Evolutionary conservation across 1,140 invertebrate genomes (phyloP), one percentile per base, ranked within the genome.

Genomic region (Eulimnadia texana): DNA sequence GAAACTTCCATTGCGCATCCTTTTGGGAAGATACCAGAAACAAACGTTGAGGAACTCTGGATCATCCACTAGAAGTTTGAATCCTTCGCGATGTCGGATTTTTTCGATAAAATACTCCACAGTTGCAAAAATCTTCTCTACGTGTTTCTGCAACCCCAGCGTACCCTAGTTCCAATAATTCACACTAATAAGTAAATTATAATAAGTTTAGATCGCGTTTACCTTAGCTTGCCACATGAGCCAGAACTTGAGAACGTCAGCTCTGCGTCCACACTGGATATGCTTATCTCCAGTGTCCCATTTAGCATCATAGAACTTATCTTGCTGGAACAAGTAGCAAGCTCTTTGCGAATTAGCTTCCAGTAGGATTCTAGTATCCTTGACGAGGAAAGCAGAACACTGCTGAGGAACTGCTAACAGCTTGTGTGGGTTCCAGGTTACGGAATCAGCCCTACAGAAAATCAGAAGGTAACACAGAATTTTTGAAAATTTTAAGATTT

Each of bases 241-340:
- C 93, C 93, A 98, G 68, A 97, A 89, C 71, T 97, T 97, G 51
- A 96, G 79, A 2, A 95, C 88, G 69, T 98, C 93, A 11, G 90
- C 93, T 63, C 90, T 80, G n/a, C 93, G 78, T 0, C 93, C 93
- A 69, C 93, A 94, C 69, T 87, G 85, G 20, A 98, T 84, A 64
- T 94, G 87, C 70, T 96, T 97, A 70, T 97, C 93, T 0, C 94
- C 93, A 0, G 86, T 90, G 68, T 96, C 93, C 67, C 84, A 95
- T 11, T 78, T 78, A 0, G 89, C 86, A 70, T 97, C 90, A 72
- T 98, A 98, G 68, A 93, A 91, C 76, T 98, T 98, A 72, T 97
- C 93, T 70, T 92, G 88, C 73, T 96, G 92, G 73, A 96, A 97
- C 16, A 96, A 77, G 71, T 97, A 97, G 23, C 86, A 79, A 0